Percentiles rank a stretch among this genome's conserved stretches.
Evolutionary conservation across 1,140 invertebrate genomes (phyloP).

Genomic region (Bombus ignitus): DNA sequence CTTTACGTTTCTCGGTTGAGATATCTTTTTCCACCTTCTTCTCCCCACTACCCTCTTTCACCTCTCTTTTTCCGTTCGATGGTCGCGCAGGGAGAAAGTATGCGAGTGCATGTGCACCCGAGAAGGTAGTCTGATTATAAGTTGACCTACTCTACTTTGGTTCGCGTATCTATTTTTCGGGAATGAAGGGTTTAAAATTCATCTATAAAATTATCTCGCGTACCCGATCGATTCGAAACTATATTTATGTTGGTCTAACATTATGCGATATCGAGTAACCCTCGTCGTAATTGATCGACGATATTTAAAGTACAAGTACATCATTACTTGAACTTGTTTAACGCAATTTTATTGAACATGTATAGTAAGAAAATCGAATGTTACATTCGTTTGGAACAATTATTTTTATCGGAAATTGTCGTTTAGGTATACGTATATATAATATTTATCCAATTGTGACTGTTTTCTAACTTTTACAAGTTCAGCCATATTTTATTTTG

Average conservation of each 20-base stretch:
- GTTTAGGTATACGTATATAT: background rate
- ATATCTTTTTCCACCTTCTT: background rate
- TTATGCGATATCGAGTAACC: slow-evolving; percentile 33
- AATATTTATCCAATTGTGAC: background rate
- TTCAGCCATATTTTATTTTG: background rate
- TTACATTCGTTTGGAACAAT: slow-evolving; percentile 28
- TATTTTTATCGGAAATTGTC: background rate
- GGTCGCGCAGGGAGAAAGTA: slow-evolving; percentile 41
- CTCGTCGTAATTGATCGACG: slow-evolving; percentile 35
- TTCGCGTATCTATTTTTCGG: slow-evolving; percentile 44
- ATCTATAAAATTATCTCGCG: slow-evolving; percentile 23
- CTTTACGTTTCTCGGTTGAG: background rate
- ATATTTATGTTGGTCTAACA: slow-evolving; percentile 29
- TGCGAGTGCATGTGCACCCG: slow-evolving; percentile 36
- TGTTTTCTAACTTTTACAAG: background rate
- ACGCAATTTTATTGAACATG: slow-evolving; percentile 30
- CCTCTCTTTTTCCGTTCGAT: slow-evolving; percentile 28
- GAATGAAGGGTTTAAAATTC: slow-evolving; percentile 21
- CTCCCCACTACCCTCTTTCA: background rate
- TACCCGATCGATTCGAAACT: slow-evolving; percentile 18
- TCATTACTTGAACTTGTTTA: background rate
- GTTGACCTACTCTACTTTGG: slow-evolving; percentile 65
- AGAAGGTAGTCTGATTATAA: slow-evolving; percentile 59
- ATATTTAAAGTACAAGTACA: slow-evolving; percentile 35
- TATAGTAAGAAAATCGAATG: slow-evolving; percentile 31